Evolutionary conservation across 53 echinoderm and acorn worm genomes (phyloP).

Genomic region (Temnopleurus reevesii): DNA sequence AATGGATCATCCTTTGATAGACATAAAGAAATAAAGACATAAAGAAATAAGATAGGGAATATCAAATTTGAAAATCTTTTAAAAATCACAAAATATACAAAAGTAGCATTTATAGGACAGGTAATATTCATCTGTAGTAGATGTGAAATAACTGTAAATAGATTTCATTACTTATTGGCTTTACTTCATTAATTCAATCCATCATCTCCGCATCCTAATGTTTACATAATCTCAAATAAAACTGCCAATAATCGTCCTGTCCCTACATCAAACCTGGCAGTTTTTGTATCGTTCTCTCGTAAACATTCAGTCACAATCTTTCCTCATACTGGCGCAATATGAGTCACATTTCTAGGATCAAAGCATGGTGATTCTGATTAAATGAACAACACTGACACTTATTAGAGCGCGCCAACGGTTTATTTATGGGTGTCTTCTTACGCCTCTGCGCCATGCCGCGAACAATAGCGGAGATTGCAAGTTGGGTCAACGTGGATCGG

Average conservation of each 20-base stretch:
- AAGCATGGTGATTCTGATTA: background rate
- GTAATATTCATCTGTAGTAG: background rate
- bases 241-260: background rate
- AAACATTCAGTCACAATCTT: background rate
- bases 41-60: too few species aligned
- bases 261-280: background rate
- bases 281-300: background rate
- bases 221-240: background rate
- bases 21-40: too few species aligned
- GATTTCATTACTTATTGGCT: too few species aligned
- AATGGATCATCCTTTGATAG: too few species aligned
- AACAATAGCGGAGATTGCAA: background rate
- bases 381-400: constrained; percentile 23
- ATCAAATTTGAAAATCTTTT: too few species aligned
- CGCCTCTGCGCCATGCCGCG: background rate
- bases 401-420: constrained; percentile 10
- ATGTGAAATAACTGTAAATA: background rate
- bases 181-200: background rate
- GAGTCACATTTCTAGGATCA: background rate
- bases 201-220: too few species aligned
- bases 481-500: background rate
- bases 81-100: too few species aligned
- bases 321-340: background rate
- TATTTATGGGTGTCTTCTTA: constrained; percentile 24
- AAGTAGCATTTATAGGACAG: too few species aligned